A percentile compares a stretch with the other conserved stretches of the same genome.
These are phyloP conservation scores for Oryzias curvinotus DNA, from an alignment of 2,113 vertebrate species.

Conservation along the genomic window DNA sequence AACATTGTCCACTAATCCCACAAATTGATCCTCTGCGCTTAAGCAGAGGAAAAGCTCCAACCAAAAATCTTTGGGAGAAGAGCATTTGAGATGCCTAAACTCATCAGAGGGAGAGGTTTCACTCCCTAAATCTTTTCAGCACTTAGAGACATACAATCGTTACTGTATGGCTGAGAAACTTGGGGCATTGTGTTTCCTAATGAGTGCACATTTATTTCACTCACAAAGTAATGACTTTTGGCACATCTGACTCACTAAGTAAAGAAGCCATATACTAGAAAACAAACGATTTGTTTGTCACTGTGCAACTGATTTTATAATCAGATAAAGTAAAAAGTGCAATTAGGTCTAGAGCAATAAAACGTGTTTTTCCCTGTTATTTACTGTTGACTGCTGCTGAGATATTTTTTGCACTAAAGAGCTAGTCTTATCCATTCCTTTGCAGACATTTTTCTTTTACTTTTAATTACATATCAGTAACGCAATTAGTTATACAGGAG, in stretches of 20 bases:
- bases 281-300: constrained; percentile 42
- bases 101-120: constrained; percentile 55
- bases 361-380: background rate
- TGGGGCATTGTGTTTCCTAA: constrained; percentile 53
- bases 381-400: background rate
- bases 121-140: constrained; percentile 38
- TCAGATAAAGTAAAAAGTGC: background rate
- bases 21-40: constrained; percentile 64
- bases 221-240: constrained; percentile 60
- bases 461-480: background rate
- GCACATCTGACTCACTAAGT: constrained; percentile 60
- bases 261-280: constrained; percentile 36
- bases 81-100: constrained; percentile 58
- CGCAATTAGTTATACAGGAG: too few relatives aligned
- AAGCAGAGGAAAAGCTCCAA: constrained; percentile 42
- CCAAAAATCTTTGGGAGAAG: constrained; percentile 56
- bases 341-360: constrained; percentile 12
- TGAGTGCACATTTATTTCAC: constrained; percentile 67
- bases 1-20: constrained; percentile 63
- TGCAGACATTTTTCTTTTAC: background rate
- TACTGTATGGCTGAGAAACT: constrained; percentile 57
- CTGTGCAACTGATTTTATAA: constrained; percentile 3
- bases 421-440: background rate
- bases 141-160: constrained; percentile 50
- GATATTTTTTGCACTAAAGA: background rate